Evolutionary conservation across 1,140 invertebrate species (phyloP), one percentile per base, ranked within the genome.

Genomic region (Palaemon carinicauda): DNA sequence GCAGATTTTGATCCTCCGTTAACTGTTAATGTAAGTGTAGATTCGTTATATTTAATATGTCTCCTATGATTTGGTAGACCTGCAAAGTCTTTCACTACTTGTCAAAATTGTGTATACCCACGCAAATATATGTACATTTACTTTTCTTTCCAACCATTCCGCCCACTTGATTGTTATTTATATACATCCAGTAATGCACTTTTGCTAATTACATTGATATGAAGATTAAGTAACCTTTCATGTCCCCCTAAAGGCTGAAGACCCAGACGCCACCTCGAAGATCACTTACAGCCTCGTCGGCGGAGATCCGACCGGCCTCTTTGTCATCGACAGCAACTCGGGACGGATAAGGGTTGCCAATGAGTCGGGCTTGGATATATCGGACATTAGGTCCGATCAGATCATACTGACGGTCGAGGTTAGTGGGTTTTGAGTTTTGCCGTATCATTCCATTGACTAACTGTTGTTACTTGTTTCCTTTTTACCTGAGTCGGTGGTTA

Each of bases 261-360:
- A 97, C 92, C 93, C 94, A 2, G 96, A 97, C 90, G 94, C 94
- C 82, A 95, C 95, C 1, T 97, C 96, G 0, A 94, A 95, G 84
- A 94, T 97, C 12, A 94, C 93, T 12, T 97, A 97, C 91, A 94
- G 93, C 0, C 94, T 96, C 65, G 92, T 95, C 52, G 93, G 93
- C 9, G 95, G 95, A 1, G 94, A 95, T 79, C 91, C 93, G 21
- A 91, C 93, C 3, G 92, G 94, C 77, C 92, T 95, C 21, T 96
- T 96, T 90, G 93, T 92, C 82, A 94, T 96, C 56, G 94, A 96
- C 90, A 91, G 93, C 1, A 92, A 93, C 82, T 93, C 93, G 41
- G 95, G 95, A 5, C 94, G 95, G 91, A 94, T 96, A 56, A 92
- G 92, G 1, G 94, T 96, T 1, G 91, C 92, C n/a, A 93, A 93